phyloP scores from a whole-genome alignment of 2,113 vertebrate genomes.

The Hydropotes inermis region DNA sequence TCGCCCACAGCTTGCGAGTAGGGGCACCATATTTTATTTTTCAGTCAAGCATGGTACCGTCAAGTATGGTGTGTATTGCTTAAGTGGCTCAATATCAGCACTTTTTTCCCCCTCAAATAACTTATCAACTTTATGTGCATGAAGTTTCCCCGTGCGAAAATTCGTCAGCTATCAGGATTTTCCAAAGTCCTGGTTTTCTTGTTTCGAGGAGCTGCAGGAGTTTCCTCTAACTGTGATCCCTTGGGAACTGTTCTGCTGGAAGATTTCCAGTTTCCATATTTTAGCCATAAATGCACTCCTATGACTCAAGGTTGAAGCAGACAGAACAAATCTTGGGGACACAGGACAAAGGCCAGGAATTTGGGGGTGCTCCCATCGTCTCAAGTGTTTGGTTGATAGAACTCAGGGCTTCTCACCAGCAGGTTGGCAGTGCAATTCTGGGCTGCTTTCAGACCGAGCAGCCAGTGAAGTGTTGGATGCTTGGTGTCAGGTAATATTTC shows the following conservation, averaged over 20 bases:
- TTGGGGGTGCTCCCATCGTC: background rate
- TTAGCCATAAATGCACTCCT: background rate
- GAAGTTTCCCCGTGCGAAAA: constrained; percentile 20
- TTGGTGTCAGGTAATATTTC: background rate
- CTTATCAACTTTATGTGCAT: background rate
- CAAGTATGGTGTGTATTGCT: constrained; percentile 6
- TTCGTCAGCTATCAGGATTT: background rate
- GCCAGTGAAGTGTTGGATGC: background rate
- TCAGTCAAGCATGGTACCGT: constrained; percentile 37
- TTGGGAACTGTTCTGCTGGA: background rate
- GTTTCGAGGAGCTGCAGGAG: background rate
- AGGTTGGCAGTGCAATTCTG: background rate
- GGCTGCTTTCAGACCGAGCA: background rate
- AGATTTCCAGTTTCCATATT: background rate
- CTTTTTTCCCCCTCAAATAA: background rate
- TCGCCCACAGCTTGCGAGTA: background rate
- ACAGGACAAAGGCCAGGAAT: accelerated
- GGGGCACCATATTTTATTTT: constrained; percentile 53
- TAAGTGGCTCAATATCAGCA: constrained; percentile 39
- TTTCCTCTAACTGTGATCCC: background rate
- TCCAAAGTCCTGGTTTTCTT: background rate
- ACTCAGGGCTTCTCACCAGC: background rate
- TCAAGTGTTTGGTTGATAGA: background rate
- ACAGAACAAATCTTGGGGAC: too few relatives aligned
- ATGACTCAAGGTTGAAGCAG: background rate